phyloP scores from a whole-genome alignment of 2,113 vertebrate species.

The Proterorhinus semilunaris region DNA sequence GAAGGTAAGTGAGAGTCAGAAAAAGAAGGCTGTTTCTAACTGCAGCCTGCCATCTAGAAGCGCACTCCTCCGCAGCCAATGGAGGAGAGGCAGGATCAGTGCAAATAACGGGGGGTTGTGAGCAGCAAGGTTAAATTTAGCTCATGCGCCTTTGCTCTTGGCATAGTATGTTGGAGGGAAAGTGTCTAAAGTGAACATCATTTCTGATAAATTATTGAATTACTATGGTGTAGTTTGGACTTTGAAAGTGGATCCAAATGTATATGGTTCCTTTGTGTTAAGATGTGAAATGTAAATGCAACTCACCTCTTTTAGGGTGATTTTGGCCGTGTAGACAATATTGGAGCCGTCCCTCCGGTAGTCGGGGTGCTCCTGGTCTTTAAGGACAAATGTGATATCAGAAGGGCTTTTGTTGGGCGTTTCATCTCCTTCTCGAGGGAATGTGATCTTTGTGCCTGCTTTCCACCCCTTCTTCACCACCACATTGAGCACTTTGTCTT shows the following conservation, averaged over 20 bases:
- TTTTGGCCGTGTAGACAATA: slow-evolving; percentile 87
- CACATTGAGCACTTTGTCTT: slow-evolving; percentile 95
- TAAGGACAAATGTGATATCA: slow-evolving; percentile 94
- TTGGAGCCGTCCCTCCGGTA: slow-evolving; percentile 94
- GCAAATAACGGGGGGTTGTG: slow-evolving; percentile 55
- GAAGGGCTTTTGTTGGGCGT: slow-evolving; percentile 85
- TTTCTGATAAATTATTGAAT: slow-evolving; percentile 35
- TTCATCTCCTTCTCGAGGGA: slow-evolving; percentile 93
- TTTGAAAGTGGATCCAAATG: background rate
- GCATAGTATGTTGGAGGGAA: slow-evolving; percentile 56
- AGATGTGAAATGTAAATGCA: background rate
- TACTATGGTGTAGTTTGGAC: background rate
- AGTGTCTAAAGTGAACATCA: slow-evolving; percentile 27
- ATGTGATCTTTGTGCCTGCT: slow-evolving; percentile 96
- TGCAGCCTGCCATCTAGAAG: slow-evolving; percentile 16
- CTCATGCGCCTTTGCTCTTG: slow-evolving; percentile 55
- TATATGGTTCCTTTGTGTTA: slow-evolving; percentile 3
- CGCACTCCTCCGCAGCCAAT: slow-evolving; percentile 42
- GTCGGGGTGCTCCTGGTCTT: slow-evolving; percentile 88
- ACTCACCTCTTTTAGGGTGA: slow-evolving; percentile 91
- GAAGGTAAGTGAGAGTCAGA: slow-evolving; percentile 52
- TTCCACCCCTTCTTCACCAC: slow-evolving; percentile 98
- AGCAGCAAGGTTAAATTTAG: slow-evolving; percentile 75
- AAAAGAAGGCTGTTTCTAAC: slow-evolving; percentile 30
- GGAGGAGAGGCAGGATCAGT: slow-evolving; percentile 44